Evolutionary conservation across 2,888 invertebrate genomes (phyloP), one percentile per base, ranked within the genome.

Genomic region (Eristalis intricaria): DNA sequence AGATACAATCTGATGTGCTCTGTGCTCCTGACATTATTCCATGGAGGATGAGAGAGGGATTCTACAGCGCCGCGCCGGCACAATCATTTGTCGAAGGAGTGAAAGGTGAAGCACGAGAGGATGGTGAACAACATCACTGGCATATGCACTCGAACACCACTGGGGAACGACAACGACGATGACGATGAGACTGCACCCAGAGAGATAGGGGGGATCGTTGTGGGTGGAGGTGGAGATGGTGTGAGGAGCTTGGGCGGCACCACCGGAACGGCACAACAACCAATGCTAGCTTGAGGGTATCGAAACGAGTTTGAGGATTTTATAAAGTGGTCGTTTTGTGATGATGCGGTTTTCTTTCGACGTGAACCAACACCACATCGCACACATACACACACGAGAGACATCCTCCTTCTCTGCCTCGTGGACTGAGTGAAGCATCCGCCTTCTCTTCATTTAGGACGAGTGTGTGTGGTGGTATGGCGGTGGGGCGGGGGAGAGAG

Each of bases 261-360:
- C 50, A 19, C 50, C 50, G 50, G 60, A 19, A n/a, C 66, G 40
- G 35, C 38, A 40, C 15, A 60, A n/a, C 23, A 40, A 73, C 40
- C 63, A 79, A 66, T 65, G 75, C 68, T 50, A 76, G 76, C 82
- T 86, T 66, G 86, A 83, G 78, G 82, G 83, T 75, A 86, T 86
- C 74, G 74, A 78, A 86, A 86, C 86, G 82, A 86, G 82, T 86
- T 86, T 86, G 82, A 86, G 86, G 74, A 83, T 86, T 86, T 86
- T 86, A 86, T 86, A 86, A 86, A 82, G 86, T 86, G 86, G 82
- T 86, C 77, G 86, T 86, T 86, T 86, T 86, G 86, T 82, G 86
- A 86, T 86, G 86, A 86, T 86, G 86, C 86, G 86, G 86, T 86
- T 86, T 86, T 86, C 82, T 78, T 82, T 86, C 86, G 86, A 86